Conservation (phyloP, 1,140 invertebrate genomes). For the Drosophila nigrodunni region DNA sequence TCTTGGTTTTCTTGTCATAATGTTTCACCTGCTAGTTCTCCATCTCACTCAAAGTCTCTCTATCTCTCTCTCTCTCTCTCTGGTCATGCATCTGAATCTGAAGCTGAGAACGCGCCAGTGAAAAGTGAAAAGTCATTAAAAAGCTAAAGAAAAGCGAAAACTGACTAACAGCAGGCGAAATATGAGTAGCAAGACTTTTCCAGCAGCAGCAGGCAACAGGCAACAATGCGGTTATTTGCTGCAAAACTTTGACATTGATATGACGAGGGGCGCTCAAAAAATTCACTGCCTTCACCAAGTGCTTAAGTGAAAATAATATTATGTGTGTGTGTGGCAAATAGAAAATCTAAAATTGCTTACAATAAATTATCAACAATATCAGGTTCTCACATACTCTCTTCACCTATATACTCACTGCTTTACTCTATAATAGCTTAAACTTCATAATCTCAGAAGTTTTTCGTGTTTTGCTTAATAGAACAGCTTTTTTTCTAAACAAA, state of each 20-base stretch:
- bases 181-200: constrained; percentile 69
- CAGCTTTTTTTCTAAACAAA: neutral
- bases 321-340: no score
- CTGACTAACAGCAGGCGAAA: constrained; percentile 60
- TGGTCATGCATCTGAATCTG: constrained; percentile 59
- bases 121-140: constrained; percentile 78
- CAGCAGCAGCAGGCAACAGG: neutral
- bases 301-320: constrained; percentile 22
- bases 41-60: neutral
- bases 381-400: neutral
- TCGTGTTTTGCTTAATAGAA: neutral
- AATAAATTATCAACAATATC: constrained; percentile 9
- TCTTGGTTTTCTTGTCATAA: constrained; percentile 49
- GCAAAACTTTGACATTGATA: constrained; percentile 49
- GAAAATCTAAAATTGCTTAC: neutral
- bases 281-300: constrained; percentile 8
- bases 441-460: neutral
- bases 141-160: constrained; percentile 77
- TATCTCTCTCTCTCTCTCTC: constrained; percentile 12
- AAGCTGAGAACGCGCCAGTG: constrained; percentile 64
- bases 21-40: constrained; percentile 30
- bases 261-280: constrained; percentile 29
- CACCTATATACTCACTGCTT: neutral
- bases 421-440: neutral
- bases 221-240: constrained; percentile 8